Evolutionary conservation across 2,888 invertebrate species (phyloP).

Genomic region (Serripes groenlandicus): DNA sequence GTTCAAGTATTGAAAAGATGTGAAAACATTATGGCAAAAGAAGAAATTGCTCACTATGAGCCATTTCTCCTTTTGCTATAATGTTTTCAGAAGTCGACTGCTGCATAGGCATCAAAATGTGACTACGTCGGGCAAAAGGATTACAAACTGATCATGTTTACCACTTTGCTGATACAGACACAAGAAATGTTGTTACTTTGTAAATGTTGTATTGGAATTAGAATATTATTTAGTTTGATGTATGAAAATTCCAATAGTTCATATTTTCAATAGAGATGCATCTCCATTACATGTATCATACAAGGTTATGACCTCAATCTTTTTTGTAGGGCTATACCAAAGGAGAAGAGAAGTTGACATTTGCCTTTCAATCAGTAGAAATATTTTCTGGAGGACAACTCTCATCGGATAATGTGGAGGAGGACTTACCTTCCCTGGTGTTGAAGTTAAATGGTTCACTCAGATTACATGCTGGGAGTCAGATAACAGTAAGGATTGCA

Average conservation of each 20-base stretch:
- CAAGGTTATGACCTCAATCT: not conserved
- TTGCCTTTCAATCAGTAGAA: conserved; percentile 68
- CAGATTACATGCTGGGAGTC: conserved; percentile 75
- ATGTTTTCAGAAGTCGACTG: not conserved
- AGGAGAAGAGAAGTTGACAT: conserved; percentile 58
- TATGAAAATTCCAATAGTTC: too few relatives aligned
- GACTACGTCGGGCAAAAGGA: too few relatives aligned
- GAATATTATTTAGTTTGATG: too few relatives aligned
- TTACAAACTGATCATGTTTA: too few relatives aligned
- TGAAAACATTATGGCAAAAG: not conserved
- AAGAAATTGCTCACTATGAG: not conserved
- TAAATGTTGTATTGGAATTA: too few relatives aligned
- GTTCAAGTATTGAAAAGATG: not conserved
- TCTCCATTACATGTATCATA: too few relatives aligned
- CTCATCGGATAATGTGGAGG: conserved; percentile 63
- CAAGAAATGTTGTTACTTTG: too few relatives aligned
- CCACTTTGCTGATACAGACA: too few relatives aligned
- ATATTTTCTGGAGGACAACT: conserved; percentile 75
- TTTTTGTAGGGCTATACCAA: conserved; percentile 66
- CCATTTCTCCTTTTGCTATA: not conserved
- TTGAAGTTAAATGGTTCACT: conserved; percentile 62
- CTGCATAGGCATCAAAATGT: too few relatives aligned
- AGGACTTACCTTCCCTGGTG: conserved; percentile 66
- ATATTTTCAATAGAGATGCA: too few relatives aligned
- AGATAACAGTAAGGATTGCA: conserved; percentile 62